These are phyloP conservation scores for Griposia aprilina DNA, from an alignment of 2,888 invertebrate species.

Conservation along the genomic window DNA sequence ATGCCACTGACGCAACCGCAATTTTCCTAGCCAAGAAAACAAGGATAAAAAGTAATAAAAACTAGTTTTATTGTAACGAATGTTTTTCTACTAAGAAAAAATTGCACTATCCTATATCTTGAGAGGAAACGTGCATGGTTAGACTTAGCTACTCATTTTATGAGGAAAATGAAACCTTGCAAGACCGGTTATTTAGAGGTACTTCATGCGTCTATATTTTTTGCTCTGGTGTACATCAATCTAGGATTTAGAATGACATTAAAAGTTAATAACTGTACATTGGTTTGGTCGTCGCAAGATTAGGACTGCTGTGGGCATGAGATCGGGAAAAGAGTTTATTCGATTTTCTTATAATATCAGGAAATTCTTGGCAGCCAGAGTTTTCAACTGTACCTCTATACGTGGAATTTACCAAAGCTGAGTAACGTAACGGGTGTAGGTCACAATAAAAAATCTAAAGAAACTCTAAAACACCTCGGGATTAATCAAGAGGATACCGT, in stretches of 20 bases:
- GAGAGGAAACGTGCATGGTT: background rate
- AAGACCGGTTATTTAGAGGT: background rate
- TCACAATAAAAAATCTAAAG: background rate
- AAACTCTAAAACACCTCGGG: background rate
- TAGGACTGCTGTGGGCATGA: background rate
- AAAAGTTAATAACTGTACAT: background rate
- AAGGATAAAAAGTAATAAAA: conserved; percentile 5
- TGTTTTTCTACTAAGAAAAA: background rate
- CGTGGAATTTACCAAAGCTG: too few relatives aligned
- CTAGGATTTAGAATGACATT: conserved; percentile 7
- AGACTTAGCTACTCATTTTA: background rate
- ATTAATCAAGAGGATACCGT: background rate
- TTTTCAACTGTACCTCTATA: background rate
- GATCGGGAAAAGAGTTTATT: background rate
- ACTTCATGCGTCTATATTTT: conserved; percentile 5
- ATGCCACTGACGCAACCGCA: background rate
- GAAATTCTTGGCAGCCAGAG: background rate
- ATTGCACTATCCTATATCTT: too few relatives aligned
- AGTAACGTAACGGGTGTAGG: background rate
- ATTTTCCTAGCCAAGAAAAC: background rate
- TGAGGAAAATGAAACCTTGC: conserved; percentile 34
- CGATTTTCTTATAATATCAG: background rate
- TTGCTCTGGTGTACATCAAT: conserved; percentile 14
- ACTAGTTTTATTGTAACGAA: background rate
- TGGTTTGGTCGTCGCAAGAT: background rate